Evolutionary conservation across 2,797 vertebrate species (phyloP).

Genomic region (Adrianichthys oophorus): DNA sequence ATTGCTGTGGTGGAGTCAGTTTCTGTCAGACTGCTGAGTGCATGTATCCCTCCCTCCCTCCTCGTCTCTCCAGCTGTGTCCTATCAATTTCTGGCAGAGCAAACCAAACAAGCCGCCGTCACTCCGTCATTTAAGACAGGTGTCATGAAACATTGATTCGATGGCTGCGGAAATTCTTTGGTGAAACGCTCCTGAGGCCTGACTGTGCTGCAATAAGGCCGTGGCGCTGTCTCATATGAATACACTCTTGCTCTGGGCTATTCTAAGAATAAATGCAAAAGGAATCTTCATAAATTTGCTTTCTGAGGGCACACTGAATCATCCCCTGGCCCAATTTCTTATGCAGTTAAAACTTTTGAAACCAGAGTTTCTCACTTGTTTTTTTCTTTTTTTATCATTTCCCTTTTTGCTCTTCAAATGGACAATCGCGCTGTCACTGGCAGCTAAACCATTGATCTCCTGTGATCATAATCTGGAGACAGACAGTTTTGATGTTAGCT

Average conservation of each 20-base stretch:
- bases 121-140: slow-evolving; percentile 57
- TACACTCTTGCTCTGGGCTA: slow-evolving; percentile 22
- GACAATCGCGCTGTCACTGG: slow-evolving; percentile 31
- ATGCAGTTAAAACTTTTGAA: slow-evolving; percentile 37
- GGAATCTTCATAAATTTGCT: slow-evolving; percentile 34
- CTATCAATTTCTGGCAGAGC: slow-evolving; percentile 44
- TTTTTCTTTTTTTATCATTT: slow-evolving; percentile 47
- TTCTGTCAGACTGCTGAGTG: too few species aligned
- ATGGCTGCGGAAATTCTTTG: slow-evolving; percentile 37
- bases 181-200: slow-evolving; percentile 22
- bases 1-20: too few species aligned
- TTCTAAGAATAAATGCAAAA: slow-evolving; percentile 45
- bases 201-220: slow-evolving; percentile 32
- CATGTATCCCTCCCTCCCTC: neutral
- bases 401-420: slow-evolving; percentile 58
- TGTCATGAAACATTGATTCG: slow-evolving; percentile 62
- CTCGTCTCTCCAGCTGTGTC: slow-evolving; percentile 50
- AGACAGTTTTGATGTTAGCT: slow-evolving; percentile 60
- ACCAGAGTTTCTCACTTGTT: slow-evolving; percentile 40
- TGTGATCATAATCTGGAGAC: slow-evolving; percentile 62
- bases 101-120: slow-evolving; percentile 42
- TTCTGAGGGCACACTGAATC: slow-evolving; percentile 22
- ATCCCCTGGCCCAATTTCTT: slow-evolving; percentile 17
- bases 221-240: slow-evolving; percentile 18
- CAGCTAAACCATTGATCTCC: slow-evolving; percentile 58